These are phyloP conservation scores for Hybos culiciformis DNA, from an alignment of 2,888 invertebrate species.

Conservation along the genomic window DNA sequence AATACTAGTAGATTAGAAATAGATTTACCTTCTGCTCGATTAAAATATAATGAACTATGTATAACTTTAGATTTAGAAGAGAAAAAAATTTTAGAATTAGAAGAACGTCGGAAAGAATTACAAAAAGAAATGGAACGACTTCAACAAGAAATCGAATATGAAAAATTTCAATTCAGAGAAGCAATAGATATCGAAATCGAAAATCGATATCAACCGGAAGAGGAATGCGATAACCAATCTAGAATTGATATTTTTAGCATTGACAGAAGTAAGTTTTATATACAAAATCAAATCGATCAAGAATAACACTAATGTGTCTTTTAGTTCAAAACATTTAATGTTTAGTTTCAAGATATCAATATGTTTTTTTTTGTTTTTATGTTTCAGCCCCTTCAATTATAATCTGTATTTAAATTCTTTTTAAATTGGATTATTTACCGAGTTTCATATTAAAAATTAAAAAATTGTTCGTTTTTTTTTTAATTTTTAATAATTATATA, in stretches of 20 bases:
- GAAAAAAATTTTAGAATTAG: conserved; percentile 5
- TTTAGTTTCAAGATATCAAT: neutral
- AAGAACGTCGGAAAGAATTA: conserved; percentile 7
- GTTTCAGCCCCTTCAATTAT: neutral
- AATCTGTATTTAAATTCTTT: neutral
- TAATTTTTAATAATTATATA: neutral
- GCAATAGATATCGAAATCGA: conserved; percentile 10
- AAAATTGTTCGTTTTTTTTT: neutral
- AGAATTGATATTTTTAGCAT: conserved; percentile 9
- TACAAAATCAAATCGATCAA: neutral
- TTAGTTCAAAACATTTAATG: neutral
- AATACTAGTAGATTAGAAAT: no score
- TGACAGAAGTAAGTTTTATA: conserved; percentile 5
- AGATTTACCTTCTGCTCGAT: conserved; percentile 1
- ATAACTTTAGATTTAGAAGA: conserved; percentile 11
- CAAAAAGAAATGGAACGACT: conserved; percentile 11
- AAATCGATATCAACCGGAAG: neutral
- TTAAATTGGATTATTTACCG: neutral
- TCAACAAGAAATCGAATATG: conserved; percentile 10
- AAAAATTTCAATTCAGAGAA: conserved; percentile 8
- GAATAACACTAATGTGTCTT: neutral
- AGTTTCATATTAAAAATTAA: neutral
- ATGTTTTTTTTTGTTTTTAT: neutral
- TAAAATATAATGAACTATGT: conserved; percentile 8
- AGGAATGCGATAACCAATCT: neutral